These are phyloP conservation scores for Nymphalis urticae DNA, from an alignment of 2,888 invertebrate genomes.

Conservation along the genomic window DNA sequence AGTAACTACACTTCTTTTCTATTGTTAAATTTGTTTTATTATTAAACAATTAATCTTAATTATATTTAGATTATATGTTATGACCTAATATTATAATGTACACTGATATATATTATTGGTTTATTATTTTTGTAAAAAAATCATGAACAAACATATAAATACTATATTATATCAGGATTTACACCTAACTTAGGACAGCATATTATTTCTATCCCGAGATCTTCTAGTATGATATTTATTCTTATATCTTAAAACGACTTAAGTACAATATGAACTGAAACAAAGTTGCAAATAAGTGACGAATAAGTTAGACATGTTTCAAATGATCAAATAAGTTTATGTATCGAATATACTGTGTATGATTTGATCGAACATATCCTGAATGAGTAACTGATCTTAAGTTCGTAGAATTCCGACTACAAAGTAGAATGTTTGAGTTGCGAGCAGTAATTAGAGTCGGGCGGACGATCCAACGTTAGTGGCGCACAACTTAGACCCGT, in stretches of 20 bases:
- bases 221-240: too few relatives aligned
- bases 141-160: too few relatives aligned
- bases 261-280: not conserved
- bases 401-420: slow-evolving; percentile 16
- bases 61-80: too few relatives aligned
- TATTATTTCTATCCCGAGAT: too few relatives aligned
- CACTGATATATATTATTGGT: too few relatives aligned
- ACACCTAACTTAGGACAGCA: too few relatives aligned
- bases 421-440: slow-evolving; percentile 34
- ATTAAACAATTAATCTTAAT: too few relatives aligned
- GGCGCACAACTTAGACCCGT: slow-evolving; percentile 13
- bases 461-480: slow-evolving; percentile 15
- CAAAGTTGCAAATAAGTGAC: not conserved
- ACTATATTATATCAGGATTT: too few relatives aligned
- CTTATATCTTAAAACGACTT: not conserved
- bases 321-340: not conserved
- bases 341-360: not conserved
- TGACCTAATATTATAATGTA: too few relatives aligned
- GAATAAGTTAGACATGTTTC: not conserved
- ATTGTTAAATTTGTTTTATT: too few relatives aligned
- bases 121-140: too few relatives aligned
- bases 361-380: slow-evolving; percentile 5
- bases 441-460: slow-evolving; percentile 34
- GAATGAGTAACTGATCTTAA: not conserved
- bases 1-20: too few relatives aligned